Conservation (phyloP, 2,888 invertebrate species). For the Atethmia centrago region DNA sequence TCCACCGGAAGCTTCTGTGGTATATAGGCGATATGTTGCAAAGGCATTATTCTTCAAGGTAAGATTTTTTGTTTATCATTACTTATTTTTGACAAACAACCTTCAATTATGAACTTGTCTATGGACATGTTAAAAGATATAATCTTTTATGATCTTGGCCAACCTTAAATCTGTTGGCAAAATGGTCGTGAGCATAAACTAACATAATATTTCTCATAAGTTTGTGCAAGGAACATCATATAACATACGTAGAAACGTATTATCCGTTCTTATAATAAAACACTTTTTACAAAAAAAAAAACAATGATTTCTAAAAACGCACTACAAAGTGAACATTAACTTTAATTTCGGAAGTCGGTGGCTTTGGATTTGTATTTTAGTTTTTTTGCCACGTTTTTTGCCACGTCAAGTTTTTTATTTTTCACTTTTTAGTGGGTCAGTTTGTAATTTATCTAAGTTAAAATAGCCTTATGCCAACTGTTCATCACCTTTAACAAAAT, state of each 20-base stretch:
- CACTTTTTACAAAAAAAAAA: no score
- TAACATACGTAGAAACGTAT: background rate
- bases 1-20: conserved; percentile 89
- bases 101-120: background rate
- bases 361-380: no score
- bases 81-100: background rate
- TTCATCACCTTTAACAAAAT: no score
- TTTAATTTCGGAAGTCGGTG: no score
- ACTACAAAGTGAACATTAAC: no score
- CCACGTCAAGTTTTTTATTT: no score
- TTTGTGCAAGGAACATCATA: background rate
- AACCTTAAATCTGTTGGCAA: background rate
- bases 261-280: background rate
- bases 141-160: background rate
- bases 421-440: no score
- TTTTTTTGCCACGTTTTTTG: no score
- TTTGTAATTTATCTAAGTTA: no score
- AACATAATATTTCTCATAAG: no score
- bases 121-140: background rate
- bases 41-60: conserved; percentile 92
- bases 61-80: conserved; percentile 30
- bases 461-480: no score
- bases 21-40: conserved; percentile 90
- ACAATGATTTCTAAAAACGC: no score
- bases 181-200: background rate